These are phyloP conservation scores for Paraplagusia blochii DNA, from an alignment of 2,113 vertebrate genomes.

Conservation along the genomic window DNA sequence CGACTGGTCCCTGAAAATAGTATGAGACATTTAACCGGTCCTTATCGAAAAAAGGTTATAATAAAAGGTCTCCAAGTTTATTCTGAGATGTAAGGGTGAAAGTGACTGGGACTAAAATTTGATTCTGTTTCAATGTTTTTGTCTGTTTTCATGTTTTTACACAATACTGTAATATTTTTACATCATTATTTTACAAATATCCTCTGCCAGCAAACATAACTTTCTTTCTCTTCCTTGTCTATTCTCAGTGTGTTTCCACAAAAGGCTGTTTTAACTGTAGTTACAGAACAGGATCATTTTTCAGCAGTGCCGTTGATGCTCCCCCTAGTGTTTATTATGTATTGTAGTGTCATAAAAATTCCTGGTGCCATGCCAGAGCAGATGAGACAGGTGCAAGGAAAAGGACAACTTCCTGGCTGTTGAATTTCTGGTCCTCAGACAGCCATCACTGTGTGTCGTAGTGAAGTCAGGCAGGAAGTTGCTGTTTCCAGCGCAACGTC, in stretches of 20 bases:
- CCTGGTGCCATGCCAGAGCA: conserved; percentile 39
- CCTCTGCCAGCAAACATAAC: conserved; percentile 26
- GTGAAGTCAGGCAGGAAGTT: conserved; percentile 17
- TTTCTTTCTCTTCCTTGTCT: neutral
- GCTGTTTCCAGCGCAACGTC: conserved; percentile 20
- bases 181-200: conserved; percentile 15
- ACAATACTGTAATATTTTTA: conserved; percentile 28
- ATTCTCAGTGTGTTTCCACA: conserved; percentile 19
- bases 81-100: conserved; percentile 8
- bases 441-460: neutral
- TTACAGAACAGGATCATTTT: conserved; percentile 15
- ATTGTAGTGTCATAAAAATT: conserved; percentile 32
- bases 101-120: conserved; percentile 25
- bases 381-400: conserved; percentile 12
- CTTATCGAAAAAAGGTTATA: no score
- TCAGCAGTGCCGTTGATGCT: conserved; percentile 20
- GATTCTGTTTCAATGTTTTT: conserved; percentile 52
- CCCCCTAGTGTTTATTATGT: conserved; percentile 44
- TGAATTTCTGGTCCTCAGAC: conserved; percentile 2
- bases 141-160: conserved; percentile 10
- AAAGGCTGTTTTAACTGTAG: conserved; percentile 25
- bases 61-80: neutral
- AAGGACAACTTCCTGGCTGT: conserved; percentile 25
- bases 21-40: no score
- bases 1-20: no score